Evolutionary conservation across 1,140 invertebrate genomes (phyloP).

Genomic region (Eupeodes corollae): DNA sequence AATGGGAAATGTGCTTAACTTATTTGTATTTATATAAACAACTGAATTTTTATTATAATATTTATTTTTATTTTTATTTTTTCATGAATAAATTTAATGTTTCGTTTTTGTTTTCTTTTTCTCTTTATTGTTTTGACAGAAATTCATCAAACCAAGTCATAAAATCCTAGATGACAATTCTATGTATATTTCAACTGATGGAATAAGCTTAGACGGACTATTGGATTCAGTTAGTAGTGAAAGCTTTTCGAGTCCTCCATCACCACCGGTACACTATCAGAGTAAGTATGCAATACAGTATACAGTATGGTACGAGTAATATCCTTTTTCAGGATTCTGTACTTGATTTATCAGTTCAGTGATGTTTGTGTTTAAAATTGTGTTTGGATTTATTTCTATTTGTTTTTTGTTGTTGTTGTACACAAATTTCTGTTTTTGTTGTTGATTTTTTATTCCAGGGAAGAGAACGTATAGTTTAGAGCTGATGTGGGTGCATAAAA

Average conservation of each 20-base stretch:
- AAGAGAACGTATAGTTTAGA: no score
- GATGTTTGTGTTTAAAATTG: not conserved
- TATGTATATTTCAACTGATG: constrained; percentile 8
- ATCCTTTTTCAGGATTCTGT: not conserved
- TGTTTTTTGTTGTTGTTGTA: no score
- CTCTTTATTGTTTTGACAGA: not conserved
- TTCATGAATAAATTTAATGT: no score
- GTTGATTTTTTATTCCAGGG: no score
- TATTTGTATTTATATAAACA: no score
- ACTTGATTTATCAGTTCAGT: not conserved
- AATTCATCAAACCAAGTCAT: not conserved
- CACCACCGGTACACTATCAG: constrained; percentile 5
- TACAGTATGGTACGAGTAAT: no score
- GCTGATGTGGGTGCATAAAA: no score
- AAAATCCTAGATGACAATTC: not conserved
- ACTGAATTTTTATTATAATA: no score
- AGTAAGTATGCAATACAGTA: constrained; percentile 3
- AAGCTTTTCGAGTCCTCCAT: constrained; percentile 8
- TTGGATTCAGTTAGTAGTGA: constrained; percentile 8
- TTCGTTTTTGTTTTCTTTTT: no score
- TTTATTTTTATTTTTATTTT: no score
- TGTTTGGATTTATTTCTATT: not conserved
- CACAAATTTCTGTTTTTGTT: no score
- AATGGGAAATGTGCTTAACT: no score
- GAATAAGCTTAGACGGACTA: constrained; percentile 9